phyloP scores from a whole-genome alignment of 2,888 invertebrate species.

The Clanis bilineata region DNA sequence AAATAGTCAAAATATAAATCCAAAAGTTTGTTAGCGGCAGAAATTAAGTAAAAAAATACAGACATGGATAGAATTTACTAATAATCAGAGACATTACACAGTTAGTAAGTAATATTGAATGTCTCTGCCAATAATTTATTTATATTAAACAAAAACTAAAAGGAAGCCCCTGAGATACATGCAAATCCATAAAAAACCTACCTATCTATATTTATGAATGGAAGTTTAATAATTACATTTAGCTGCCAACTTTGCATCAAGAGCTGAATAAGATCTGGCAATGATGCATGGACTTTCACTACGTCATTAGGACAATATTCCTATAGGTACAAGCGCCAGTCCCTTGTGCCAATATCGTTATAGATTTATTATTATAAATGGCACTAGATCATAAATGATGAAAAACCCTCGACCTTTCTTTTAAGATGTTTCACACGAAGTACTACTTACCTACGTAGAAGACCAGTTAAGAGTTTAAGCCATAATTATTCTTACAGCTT shows the following conservation, averaged over 20 bases:
- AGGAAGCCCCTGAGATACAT: not conserved
- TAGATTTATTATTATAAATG: not conserved
- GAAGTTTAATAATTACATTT: not conserved
- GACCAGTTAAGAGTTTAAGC: no score
- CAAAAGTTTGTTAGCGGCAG: no score
- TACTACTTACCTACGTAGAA: no score
- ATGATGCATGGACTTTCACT: slow-evolving; percentile 3
- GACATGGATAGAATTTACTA: no score
- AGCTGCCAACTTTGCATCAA: slow-evolving; percentile 4
- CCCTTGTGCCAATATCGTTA: not conserved
- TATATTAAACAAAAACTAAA: no score
- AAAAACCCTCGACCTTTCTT: no score
- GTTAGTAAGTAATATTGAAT: not conserved
- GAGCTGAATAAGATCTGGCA: not conserved
- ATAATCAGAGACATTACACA: no score
- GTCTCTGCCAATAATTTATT: not conserved
- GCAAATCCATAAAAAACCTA: not conserved
- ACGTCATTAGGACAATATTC: not conserved
- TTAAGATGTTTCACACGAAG: no score
- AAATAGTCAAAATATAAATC: no score
- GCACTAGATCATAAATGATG: not conserved
- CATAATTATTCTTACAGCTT: no score
- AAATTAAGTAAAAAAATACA: no score
- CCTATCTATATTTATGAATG: slow-evolving; percentile 15
- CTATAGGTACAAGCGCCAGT: not conserved